Base-by-base conservation (phyloP, 2,797 vertebrate species). In the Enteromius treurensis region DNA sequence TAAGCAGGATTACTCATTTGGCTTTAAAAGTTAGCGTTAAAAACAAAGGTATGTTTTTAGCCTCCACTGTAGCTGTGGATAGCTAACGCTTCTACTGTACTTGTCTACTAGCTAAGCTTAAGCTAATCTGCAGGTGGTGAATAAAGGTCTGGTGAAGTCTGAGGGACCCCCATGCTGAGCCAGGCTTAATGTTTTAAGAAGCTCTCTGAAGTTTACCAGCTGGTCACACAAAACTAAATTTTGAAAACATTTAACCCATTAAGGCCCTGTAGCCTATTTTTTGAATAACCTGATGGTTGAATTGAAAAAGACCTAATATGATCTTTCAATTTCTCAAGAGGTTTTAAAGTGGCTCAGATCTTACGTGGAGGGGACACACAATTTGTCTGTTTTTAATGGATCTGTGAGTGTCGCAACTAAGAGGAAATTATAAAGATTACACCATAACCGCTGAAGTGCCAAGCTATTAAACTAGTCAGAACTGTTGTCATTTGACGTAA, bases 121-220 rank as follows among this genome's bases (percentile, higher is more conserved):
- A 51, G 42, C 32, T 83, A 78, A 71, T 78, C 75, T 83, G 53
- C 1, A 6, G 17, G n/a, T 60, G 32, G 32, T 32, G 82, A 78
- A 6, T 15, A 76, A 79, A 85, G 89, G 55, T 45, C 77, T 80
- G 81, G 7, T 29, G 13, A 62, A 78, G 84, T 84, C 83, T 88
- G 67, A 89, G 85, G 87, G 89, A 89, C 87, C 73, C 85, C 88
- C 85, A 86, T 40, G 85, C 81, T 90, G 92, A 92, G 89, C 88
- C 76, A 65, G 84, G 89, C 89, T 93, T 93, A 93, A 88, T 93
- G 88, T 90, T 87, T 91, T 93, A 93, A 90, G 87, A 90, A 90
- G 88, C 87, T 85, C 83, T 88, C 86, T 84, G 89, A 91, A 89
- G 89, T 92, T 92, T 91, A 85, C 91, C 90, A 91, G 86, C 89